Evolutionary conservation across 2,888 invertebrate species (phyloP), one percentile per base, ranked within the genome.

Genomic region (Parnassius apollo): DNA sequence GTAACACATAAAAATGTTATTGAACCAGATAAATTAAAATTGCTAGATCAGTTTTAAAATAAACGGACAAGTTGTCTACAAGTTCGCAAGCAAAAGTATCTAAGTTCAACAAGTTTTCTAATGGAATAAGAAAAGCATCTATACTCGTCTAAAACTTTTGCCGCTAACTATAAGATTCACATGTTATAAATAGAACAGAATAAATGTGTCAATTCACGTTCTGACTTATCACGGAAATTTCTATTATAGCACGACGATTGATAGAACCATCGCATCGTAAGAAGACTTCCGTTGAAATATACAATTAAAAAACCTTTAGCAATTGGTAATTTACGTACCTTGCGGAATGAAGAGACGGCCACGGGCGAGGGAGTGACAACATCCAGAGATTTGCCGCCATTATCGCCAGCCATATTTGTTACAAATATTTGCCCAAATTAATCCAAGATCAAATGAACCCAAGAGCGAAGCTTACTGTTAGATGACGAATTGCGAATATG

Each of bases 291-390:
- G 18, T 56, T 46, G 11, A 9, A 46, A 46, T 56, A 56, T 65
- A 67, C 68, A 71, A 72, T 73, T 69, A 68, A 66, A 35, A 7
- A 0, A 35, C 72, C 70, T 69, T 64, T 66, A 49, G 65, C 65
- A 69, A 62, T 50, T 59, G 45, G 13, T 52, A 9, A 13, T 54
- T 22, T 61, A 83, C 83, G 73, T 79, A 85, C 84, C 82, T 81
- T 74, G 77, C 77, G 80, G 80, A 81, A 81, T 80, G 80, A 80
- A 80, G 79, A 78, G 76, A 75, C 84, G 82, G 76, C 75, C 76
- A 76, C 84, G 77, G 75, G 68, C 74, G 77, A 72, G 75, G 81
- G 78, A 85, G 85, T 83, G 83, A 82, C 81, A 77, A 72, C 77
- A 78, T 73, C 68, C 69, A 65, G 68, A 62, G 54, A 62, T 67